A percentile compares a stretch with the other conserved stretches of the same genome.
Evolutionary conservation across 1,140 invertebrate genomes (phyloP).

Genomic region (Hesperophylax magnus): DNA sequence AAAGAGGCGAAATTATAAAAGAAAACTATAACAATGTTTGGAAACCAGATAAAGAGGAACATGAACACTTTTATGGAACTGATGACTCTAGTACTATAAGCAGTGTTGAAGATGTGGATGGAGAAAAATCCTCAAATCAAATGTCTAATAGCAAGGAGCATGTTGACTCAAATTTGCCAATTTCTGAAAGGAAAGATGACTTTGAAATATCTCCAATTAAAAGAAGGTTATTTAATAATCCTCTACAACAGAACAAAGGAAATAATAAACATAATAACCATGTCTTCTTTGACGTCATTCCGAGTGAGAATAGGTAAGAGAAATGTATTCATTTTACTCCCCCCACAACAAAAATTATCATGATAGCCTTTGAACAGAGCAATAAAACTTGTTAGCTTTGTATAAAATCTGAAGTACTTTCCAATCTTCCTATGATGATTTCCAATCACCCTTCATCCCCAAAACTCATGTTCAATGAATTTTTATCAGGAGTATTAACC

Average conservation of each 20-base stretch:
- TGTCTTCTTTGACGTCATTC: slow-evolving; percentile 70
- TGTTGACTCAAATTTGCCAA: not conserved
- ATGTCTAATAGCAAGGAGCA: not conserved
- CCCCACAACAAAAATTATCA: too few species aligned
- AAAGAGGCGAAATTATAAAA: slow-evolving; percentile 57
- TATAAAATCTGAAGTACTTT: too few species aligned
- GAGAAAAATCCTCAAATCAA: not conserved
- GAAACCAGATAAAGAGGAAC: slow-evolving; percentile 59
- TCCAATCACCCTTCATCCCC: too few species aligned
- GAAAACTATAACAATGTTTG: slow-evolving; percentile 62
- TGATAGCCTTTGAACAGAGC: too few species aligned
- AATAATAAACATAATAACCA: slow-evolving; percentile 62
- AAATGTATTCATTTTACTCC: too few species aligned
- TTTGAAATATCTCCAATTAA: slow-evolving; percentile 37
- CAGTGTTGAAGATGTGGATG: not conserved
- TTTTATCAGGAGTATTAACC: not conserved
- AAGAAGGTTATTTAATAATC: slow-evolving; percentile 41
- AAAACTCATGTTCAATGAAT: too few species aligned
- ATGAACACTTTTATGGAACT: slow-evolving; percentile 64
- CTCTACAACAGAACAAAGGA: slow-evolving; percentile 59
- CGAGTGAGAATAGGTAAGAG: slow-evolving; percentile 70
- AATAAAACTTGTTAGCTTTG: too few species aligned
- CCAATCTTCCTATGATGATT: too few species aligned
- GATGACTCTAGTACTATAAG: slow-evolving; percentile 37
- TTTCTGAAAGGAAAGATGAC: slow-evolving; percentile 4